phyloP scores from a whole-genome alignment of 2,888 invertebrate species.

The Torymus tubicola region DNA sequence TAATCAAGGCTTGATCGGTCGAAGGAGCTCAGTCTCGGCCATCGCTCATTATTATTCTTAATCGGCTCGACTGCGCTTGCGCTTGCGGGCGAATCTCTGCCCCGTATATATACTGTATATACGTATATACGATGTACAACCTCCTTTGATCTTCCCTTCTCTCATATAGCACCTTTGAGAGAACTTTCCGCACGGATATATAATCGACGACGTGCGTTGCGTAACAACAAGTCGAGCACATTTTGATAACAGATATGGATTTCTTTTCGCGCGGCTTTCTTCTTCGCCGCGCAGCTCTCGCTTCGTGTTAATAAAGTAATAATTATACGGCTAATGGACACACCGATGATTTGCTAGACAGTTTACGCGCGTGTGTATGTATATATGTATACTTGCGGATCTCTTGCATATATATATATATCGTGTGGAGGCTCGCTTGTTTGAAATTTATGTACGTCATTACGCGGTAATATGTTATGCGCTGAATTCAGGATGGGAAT shows the following conservation, averaged over 20 bases:
- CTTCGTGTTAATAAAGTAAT: slow-evolving; percentile 29
- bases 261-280: not conserved
- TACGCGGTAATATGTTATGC: slow-evolving; percentile 13
- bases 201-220: slow-evolving; percentile 44
- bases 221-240: slow-evolving; percentile 10
- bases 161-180: not conserved
- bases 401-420: too few species aligned
- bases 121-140: too few species aligned
- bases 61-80: slow-evolving; percentile 54
- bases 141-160: slow-evolving; percentile 35
- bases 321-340: slow-evolving; percentile 34
- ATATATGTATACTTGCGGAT: too few species aligned
- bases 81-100: slow-evolving; percentile 11
- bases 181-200: slow-evolving; percentile 26
- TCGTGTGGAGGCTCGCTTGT: not conserved
- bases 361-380: slow-evolving; percentile 5
- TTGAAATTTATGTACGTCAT: slow-evolving; percentile 30
- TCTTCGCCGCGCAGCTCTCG: not conserved
- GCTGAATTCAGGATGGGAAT: too few species aligned
- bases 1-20: slow-evolving; percentile 60
- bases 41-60: slow-evolving; percentile 60
- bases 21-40: slow-evolving; percentile 28
- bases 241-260: slow-evolving; percentile 26
- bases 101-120: not conserved
- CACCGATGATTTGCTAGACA: slow-evolving; percentile 30